These are phyloP conservation scores for Tetramorium bicarinatum DNA, from an alignment of 2,888 invertebrate genomes.

Conservation along the genomic window DNA sequence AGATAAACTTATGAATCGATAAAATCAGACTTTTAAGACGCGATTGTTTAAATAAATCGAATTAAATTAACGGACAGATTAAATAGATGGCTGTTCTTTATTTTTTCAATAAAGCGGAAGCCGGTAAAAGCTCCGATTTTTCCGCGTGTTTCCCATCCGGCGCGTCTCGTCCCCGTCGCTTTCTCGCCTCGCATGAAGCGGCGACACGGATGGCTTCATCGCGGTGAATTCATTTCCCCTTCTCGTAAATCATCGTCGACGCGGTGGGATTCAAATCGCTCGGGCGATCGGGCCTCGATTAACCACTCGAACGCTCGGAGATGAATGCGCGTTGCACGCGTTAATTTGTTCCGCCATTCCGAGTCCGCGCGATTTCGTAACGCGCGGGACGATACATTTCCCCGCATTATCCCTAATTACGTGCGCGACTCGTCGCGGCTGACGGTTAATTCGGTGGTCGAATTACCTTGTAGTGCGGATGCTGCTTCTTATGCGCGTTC, in stretches of 20 bases:
- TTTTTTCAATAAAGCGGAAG: not conserved
- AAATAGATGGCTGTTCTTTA: not conserved
- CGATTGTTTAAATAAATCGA: not conserved
- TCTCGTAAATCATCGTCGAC: constrained; percentile 49
- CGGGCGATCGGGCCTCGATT: constrained; percentile 51
- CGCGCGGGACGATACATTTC: constrained; percentile 26
- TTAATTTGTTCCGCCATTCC: constrained; percentile 42
- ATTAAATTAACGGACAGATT: not conserved
- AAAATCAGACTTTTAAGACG: not conserved
- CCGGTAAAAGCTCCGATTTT: not conserved
- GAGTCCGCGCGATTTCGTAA: constrained; percentile 36
- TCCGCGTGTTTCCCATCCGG: not conserved
- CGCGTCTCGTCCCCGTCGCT: constrained; percentile 17
- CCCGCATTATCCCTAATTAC: not conserved
- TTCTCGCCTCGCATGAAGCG: constrained; percentile 44
- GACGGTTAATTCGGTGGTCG: not conserved
- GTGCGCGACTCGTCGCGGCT: not conserved
- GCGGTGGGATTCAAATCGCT: constrained; percentile 42
- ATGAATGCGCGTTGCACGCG: constrained; percentile 34
- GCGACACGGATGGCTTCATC: constrained; percentile 54
- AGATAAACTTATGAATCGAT: not conserved
- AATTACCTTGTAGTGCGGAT: constrained; percentile 88
- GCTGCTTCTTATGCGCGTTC: constrained; percentile 89
- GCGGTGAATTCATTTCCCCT: constrained; percentile 44
- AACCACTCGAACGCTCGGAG: constrained; percentile 39